phyloP scores from a whole-genome alignment of 2,888 invertebrate species.

The Choreutis nemorana region DNA sequence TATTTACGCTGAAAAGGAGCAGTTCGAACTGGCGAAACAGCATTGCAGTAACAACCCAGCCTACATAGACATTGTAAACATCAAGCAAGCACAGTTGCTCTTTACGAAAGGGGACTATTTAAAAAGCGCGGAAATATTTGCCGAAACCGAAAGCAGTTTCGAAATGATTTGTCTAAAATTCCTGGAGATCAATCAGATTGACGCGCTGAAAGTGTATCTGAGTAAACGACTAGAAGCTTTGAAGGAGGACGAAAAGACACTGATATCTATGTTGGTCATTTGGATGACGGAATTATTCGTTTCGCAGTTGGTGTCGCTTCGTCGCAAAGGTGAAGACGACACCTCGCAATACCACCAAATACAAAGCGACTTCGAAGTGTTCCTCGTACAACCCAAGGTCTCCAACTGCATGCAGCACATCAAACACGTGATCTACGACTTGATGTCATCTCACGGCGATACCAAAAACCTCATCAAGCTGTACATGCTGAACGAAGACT shows the following conservation, averaged over 20 bases:
- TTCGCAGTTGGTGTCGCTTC: constrained; percentile 82
- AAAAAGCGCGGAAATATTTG: constrained; percentile 86
- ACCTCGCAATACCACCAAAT: constrained; percentile 64
- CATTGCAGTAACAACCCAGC: constrained; percentile 84
- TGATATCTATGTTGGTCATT: constrained; percentile 90
- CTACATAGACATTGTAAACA: constrained; percentile 82
- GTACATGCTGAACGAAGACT: constrained; percentile 89
- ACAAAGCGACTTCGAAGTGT: constrained; percentile 80
- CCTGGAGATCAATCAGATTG: constrained; percentile 79
- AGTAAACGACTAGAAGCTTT: constrained; percentile 80
- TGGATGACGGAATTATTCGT: constrained; percentile 95
- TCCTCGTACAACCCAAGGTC: constrained; percentile 76
- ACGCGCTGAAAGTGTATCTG: constrained; percentile 89
- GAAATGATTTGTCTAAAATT: constrained; percentile 95
- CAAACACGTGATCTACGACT: constrained; percentile 83
- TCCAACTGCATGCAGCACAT: constrained; percentile 83
- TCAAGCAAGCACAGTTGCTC: constrained; percentile 86
- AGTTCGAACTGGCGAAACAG: constrained; percentile 87
- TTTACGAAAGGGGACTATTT: constrained; percentile 82
- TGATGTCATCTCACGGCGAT: constrained; percentile 95
- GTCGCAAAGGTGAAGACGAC: constrained; percentile 49
- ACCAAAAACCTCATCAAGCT: constrained; percentile 88
- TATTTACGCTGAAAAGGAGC: constrained; percentile 84
- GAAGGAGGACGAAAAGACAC: constrained; percentile 79
- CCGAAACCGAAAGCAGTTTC: constrained; percentile 90